These are phyloP conservation scores for Scaptodrosophila latifasciaeformis DNA, from an alignment of 2,888 invertebrate genomes.

Conservation along the genomic window DNA sequence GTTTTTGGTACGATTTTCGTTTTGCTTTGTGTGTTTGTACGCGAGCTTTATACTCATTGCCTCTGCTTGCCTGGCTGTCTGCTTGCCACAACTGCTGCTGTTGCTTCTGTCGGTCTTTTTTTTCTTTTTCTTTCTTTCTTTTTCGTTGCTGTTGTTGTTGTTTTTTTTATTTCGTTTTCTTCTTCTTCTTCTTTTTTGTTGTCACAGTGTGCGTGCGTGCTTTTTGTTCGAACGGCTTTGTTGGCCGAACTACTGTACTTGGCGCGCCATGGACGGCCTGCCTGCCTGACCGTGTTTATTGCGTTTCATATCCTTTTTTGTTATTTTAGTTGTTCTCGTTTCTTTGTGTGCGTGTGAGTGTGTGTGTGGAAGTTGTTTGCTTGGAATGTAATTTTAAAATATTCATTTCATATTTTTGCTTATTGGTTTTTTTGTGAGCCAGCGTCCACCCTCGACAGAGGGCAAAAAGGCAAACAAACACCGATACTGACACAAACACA, in stretches of 20 bases:
- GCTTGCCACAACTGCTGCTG: slow-evolving; percentile 43
- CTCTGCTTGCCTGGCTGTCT: slow-evolving; percentile 37
- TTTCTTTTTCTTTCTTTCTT: not conserved
- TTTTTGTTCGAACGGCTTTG: slow-evolving; percentile 10
- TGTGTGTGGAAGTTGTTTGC: slow-evolving; percentile 38
- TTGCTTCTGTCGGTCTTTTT: slow-evolving; percentile 24
- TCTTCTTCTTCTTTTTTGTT: too few relatives aligned
- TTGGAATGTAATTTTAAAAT: slow-evolving; percentile 50
- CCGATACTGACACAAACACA: slow-evolving; percentile 12
- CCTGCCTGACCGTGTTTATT: slow-evolving; percentile 45
- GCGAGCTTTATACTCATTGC: slow-evolving; percentile 36
- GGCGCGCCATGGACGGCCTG: too few relatives aligned
- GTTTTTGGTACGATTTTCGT: slow-evolving; percentile 59
- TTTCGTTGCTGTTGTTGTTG: slow-evolving; percentile 10
- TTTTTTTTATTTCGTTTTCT: slow-evolving; percentile 20
- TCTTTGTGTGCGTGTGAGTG: too few relatives aligned
- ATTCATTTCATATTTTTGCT: slow-evolving; percentile 45
- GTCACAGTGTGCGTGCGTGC: slow-evolving; percentile 20
- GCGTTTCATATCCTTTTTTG: slow-evolving; percentile 49
- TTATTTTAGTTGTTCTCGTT: slow-evolving; percentile 17
- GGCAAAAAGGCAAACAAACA: slow-evolving; percentile 9
- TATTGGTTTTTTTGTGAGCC: slow-evolving; percentile 16
- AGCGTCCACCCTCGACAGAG: not conserved
- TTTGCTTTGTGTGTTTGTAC: slow-evolving; percentile 36
- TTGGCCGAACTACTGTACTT: slow-evolving; percentile 53